Evolutionary conservation across 2,113 vertebrate genomes (phyloP).

Genomic region (Rafetus swinhoei): DNA sequence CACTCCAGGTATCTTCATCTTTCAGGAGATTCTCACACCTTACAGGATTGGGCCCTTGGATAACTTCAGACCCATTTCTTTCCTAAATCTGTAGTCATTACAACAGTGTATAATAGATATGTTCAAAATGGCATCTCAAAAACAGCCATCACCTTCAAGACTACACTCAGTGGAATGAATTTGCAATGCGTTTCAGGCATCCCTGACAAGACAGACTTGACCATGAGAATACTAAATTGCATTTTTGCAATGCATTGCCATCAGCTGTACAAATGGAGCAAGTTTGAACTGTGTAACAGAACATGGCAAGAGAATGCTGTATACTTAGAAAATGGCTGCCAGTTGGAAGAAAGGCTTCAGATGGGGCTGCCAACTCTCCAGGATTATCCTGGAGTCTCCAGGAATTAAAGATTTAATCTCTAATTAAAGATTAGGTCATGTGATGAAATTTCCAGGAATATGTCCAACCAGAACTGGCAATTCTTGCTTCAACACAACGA

Average conservation of each 20-base stretch:
- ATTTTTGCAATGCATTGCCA: not conserved
- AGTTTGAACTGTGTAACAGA: not conserved
- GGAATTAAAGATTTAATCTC: not conserved
- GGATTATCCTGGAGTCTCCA: not conserved
- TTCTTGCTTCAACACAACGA: not conserved
- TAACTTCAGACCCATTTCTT: not conserved
- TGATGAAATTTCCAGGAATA: not conserved
- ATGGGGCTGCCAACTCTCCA: not conserved
- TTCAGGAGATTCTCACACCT: not conserved
- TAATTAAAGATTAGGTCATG: not conserved
- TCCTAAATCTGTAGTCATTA: not conserved
- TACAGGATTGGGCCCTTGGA: not conserved
- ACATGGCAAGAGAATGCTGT: fast-evolving
- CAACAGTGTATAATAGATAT: not conserved
- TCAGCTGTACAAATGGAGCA: fast-evolving
- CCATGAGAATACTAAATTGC: fast-evolving
- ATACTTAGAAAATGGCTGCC: not conserved
- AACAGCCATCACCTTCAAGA: fast-evolving
- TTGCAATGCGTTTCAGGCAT: not conserved
- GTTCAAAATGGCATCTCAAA: not conserved
- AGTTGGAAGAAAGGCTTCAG: not conserved
- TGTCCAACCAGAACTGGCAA: not conserved
- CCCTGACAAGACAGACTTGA: not conserved
- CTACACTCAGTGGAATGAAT: not conserved
- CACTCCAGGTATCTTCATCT: not conserved